Conservation (phyloP, 2,888 invertebrate species). For the Limnephilus auricula region DNA sequence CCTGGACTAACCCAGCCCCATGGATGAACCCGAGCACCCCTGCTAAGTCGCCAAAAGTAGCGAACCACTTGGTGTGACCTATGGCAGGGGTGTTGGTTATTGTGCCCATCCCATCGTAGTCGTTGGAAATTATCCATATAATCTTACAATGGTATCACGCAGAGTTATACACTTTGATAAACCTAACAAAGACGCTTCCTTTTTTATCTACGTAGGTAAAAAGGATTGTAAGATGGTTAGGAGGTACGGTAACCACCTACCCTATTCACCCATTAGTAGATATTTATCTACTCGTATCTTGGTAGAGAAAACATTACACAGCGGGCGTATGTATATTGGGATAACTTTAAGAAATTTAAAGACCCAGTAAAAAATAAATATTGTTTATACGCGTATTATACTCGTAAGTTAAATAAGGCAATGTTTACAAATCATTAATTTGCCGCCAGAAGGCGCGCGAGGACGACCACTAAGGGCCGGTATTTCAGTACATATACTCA, state of each 20-base stretch:
- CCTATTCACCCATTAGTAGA: background rate
- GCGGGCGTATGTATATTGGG: background rate
- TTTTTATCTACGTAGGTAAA: too few species aligned
- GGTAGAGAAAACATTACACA: background rate
- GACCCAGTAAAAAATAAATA: background rate
- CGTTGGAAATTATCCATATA: too few species aligned
- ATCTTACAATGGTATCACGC: too few species aligned
- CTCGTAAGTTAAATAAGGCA: background rate
- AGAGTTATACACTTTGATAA: too few species aligned
- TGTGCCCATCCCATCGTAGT: too few species aligned
- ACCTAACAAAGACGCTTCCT: too few species aligned
- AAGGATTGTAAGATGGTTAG: background rate
- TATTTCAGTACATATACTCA: too few species aligned
- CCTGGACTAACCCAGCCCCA: too few species aligned
- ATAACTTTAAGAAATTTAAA: background rate
- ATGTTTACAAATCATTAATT: background rate
- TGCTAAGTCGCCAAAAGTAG: too few species aligned
- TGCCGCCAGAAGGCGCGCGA: background rate
- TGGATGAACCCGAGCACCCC: too few species aligned
- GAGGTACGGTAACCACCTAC: background rate
- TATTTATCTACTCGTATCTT: background rate
- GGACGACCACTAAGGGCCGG: background rate
- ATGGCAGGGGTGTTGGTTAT: too few species aligned
- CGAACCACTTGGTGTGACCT: too few species aligned
- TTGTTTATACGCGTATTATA: background rate